Evolutionary conservation across 2,113 vertebrate genomes (phyloP), one percentile per base, ranked within the genome.

Genomic region (Sorex fumeus): DNA sequence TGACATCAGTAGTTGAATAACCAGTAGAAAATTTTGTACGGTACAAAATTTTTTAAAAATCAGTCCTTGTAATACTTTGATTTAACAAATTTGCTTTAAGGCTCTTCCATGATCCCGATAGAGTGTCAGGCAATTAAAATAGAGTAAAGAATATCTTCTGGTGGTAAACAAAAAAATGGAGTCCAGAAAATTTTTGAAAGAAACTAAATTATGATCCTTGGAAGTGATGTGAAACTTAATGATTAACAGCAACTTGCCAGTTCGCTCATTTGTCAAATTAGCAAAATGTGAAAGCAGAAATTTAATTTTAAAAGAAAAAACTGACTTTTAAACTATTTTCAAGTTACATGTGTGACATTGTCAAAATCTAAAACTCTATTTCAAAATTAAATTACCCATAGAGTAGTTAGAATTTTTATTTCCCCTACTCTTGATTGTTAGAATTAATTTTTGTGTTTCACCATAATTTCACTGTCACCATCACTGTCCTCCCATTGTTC

Each of bases 271-370:
- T 80, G 36, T 84, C 62, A 90, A 30, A 72, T 60, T 69, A 43
- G 30, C 74, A 8, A 80, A 67, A 36, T 83, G 30, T 75, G 28
- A 71, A 85, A 70, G 9, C 88, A 6, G 21, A 40, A 64, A 66
- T 6, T 57, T 40, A 93, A 72, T 15, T 36, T 4, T 50, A 32
- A 32, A 67, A 21, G 60, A 69, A 87, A 10, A 3, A 34, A 77
- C 2, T 13, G 12, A 75, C 43, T 83, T 78, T 72, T 75, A 84
- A 66, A 36, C 12, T 74, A 83, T 94, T 94, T 91, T 88, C 34
- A 77, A 36, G 76, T 32, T 43, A 43, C 43, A 32, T 76, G 90
- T 93, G 27, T 50, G 21, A 72, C 66, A 83, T 13, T 64, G 62
- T 60, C 45, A 57, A 86, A 83, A 67, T 50, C 11, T 84, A 89